Conservation (phyloP, 2,888 invertebrate species). For the Rotaria sp. region DNA sequence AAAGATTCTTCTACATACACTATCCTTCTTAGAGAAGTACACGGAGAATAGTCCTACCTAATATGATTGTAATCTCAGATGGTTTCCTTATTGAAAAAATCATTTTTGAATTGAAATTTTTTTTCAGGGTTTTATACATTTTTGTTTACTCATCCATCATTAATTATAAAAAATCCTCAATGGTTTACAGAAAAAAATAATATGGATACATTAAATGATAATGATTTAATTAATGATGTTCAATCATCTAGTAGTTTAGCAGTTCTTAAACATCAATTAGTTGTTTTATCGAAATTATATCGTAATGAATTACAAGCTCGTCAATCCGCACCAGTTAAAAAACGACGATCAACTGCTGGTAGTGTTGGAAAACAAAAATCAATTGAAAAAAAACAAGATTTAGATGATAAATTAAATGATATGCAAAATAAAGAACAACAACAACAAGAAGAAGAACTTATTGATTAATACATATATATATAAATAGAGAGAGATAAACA, state of each 20-base stretch:
- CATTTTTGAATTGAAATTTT: too few relatives aligned
- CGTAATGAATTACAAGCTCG: background rate
- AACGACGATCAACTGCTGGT: background rate
- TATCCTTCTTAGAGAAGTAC: too few relatives aligned
- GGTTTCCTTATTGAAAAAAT: too few relatives aligned
- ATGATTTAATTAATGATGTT: background rate
- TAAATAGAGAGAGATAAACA: background rate
- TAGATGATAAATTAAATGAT: background rate
- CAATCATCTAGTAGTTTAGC: background rate
- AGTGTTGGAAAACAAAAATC: background rate
- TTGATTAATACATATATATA: background rate
- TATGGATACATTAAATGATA: background rate
- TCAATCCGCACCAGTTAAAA: background rate
- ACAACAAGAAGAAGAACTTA: background rate
- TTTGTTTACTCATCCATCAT: background rate
- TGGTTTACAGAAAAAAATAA: background rate
- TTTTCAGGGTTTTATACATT: background rate
- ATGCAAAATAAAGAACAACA: background rate
- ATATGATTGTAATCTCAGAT: too few relatives aligned
- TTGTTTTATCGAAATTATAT: constrained; percentile 7
- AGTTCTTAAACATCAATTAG: constrained; percentile 5
- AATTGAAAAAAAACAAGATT: background rate
- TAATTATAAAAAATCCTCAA: background rate
- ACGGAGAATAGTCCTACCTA: too few relatives aligned
- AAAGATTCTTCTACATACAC: too few relatives aligned